These are phyloP conservation scores for Schizopygopsis malacanthus DNA, from an alignment of 2,797 vertebrate species.

Conservation along the genomic window DNA sequence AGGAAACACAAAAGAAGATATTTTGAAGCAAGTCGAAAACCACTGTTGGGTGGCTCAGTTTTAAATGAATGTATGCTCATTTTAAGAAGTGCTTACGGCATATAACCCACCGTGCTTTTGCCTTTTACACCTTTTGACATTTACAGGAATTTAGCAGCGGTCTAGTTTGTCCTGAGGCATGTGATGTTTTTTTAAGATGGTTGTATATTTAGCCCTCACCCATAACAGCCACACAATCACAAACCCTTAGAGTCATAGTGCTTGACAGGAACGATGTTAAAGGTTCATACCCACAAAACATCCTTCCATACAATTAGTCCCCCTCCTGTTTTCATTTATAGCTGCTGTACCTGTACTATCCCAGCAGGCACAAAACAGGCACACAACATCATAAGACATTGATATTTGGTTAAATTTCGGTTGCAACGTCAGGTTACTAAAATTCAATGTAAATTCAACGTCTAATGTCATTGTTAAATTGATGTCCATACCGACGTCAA, in stretches of 20 bases:
- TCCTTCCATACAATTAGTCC: background rate
- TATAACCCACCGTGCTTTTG: slow-evolving; percentile 42
- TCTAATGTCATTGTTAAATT: no score
- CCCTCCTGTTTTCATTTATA: background rate
- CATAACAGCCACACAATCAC: slow-evolving; percentile 56
- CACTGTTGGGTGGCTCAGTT: background rate
- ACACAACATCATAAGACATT: no score
- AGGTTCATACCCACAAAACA: background rate
- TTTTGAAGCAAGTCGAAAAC: background rate
- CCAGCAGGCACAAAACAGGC: no score
- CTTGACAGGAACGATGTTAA: slow-evolving; percentile 39
- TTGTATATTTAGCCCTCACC: slow-evolving; percentile 42
- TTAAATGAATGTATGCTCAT: background rate
- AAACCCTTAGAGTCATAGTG: slow-evolving; percentile 36
- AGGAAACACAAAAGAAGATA: background rate
- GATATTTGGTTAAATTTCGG: no score
- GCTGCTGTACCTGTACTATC: background rate
- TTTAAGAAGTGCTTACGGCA: slow-evolving; percentile 1
- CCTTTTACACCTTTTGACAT: slow-evolving; percentile 61
- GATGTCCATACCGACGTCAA: no score
- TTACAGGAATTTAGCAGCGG: slow-evolving; percentile 54
- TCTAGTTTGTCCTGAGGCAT: slow-evolving; percentile 43
- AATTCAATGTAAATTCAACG: no score
- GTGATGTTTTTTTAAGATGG: slow-evolving; percentile 48
- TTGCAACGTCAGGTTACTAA: no score